Conservation (phyloP, 2,797 vertebrate genomes). For the Buphagus erythrorhynchus region DNA sequence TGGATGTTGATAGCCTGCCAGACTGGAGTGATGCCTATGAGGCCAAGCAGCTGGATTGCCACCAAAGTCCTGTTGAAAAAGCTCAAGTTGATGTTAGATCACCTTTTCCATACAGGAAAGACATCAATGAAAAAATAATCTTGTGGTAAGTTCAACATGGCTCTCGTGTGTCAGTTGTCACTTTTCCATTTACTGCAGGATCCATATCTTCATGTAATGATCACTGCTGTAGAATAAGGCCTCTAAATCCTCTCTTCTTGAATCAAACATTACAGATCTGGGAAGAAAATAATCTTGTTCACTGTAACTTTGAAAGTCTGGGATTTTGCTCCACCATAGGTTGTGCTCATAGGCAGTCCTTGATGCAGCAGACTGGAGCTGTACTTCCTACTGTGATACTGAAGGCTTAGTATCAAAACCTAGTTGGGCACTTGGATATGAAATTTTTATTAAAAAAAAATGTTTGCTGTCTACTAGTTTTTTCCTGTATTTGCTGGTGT, state of each 20-base stretch:
- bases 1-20: slow-evolving; percentile 87
- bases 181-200: neutral
- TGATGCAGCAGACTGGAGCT: neutral
- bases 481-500: neutral
- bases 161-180: neutral
- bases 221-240: neutral
- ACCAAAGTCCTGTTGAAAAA: slow-evolving; percentile 49
- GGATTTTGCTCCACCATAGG: neutral
- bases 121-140: slow-evolving; percentile 91
- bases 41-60: slow-evolving; percentile 52
- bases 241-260: neutral
- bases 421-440: neutral
- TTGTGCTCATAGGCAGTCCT: neutral
- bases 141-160: slow-evolving; percentile 85
- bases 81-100: slow-evolving; percentile 75
- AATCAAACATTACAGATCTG: neutral
- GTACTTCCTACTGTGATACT: neutral
- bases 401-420: neutral
- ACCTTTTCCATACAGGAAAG: slow-evolving; percentile 89
- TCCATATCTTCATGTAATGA: neutral
- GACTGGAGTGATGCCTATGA: slow-evolving; percentile 83
- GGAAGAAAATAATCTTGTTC: neutral
- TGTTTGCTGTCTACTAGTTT: neutral
- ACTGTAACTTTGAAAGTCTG: neutral
- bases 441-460: neutral